Conservation (phyloP, 2,797 vertebrate species). For the Sylvilagus floridanus region DNA sequence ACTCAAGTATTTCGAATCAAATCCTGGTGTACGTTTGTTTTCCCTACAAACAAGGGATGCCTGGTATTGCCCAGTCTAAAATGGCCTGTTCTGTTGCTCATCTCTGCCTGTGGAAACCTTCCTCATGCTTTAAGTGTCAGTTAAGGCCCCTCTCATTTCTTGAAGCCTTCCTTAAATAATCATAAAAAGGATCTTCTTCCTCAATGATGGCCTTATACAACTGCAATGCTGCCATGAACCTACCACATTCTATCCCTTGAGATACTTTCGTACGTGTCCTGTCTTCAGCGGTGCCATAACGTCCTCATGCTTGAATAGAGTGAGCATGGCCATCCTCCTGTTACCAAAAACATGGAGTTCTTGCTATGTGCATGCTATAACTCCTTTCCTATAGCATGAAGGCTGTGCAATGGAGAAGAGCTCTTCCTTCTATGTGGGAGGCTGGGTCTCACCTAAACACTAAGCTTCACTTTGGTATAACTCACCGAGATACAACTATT, state of each 20-base stretch:
- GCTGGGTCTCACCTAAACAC: background rate
- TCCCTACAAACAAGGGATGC: background rate
- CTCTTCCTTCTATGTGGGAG: background rate
- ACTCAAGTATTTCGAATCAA: conserved; percentile 1
- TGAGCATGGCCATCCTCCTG: background rate
- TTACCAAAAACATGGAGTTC: background rate
- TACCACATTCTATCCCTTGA: background rate
- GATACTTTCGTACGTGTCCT: background rate
- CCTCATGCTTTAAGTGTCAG: conserved; percentile 31
- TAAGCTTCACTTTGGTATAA: conserved; percentile 2
- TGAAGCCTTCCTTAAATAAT: conserved; percentile 32
- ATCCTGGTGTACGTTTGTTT: background rate
- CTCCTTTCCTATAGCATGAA: background rate
- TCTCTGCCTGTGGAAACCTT: conserved; percentile 43
- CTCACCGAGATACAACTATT: background rate
- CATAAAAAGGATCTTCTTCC: background rate
- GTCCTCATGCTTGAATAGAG: background rate
- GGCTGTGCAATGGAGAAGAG: background rate
- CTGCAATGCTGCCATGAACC: background rate
- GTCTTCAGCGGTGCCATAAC: background rate
- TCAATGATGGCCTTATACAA: background rate
- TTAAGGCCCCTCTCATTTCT: conserved; percentile 58
- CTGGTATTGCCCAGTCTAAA: background rate
- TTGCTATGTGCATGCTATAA: background rate
- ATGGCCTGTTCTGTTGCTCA: background rate